Percentiles rank a stretch among this genome's conserved stretches.
These are phyloP conservation scores for Hipparchia semele DNA, from an alignment of 2,888 invertebrate genomes.

Conservation along the genomic window DNA sequence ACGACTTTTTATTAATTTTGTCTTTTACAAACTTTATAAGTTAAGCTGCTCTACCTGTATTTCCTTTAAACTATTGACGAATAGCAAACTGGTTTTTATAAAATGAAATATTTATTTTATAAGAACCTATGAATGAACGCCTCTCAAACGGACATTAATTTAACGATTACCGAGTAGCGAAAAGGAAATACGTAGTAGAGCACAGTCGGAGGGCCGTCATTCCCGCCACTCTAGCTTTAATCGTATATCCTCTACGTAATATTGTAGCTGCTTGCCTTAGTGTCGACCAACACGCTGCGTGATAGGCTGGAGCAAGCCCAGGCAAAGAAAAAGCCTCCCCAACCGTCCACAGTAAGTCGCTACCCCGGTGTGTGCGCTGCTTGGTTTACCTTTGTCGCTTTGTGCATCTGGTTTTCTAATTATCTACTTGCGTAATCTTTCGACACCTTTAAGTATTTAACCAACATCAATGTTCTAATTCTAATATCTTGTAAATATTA, in stretches of 20 bases:
- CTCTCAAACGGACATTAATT: too few relatives aligned
- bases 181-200: not conserved
- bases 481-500: not conserved
- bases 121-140: too few relatives aligned
- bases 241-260: constrained; percentile 23
- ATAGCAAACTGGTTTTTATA: not conserved
- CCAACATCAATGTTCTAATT: not conserved
- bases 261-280: constrained; percentile 73
- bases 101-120: not conserved
- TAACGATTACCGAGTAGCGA: not conserved
- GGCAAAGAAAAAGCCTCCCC: constrained; percentile 50
- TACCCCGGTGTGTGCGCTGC: not conserved
- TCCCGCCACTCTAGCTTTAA: not conserved
- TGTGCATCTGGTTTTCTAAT: not conserved
- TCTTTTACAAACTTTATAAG: too few relatives aligned
- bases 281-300: constrained; percentile 62
- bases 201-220: not conserved
- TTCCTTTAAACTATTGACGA: not conserved
- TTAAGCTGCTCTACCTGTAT: not conserved
- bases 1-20: too few relatives aligned
- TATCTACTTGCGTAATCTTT: not conserved
- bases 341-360: constrained; percentile 63
- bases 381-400: not conserved
- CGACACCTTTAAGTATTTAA: not conserved
- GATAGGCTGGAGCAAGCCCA: constrained; percentile 53